A percentile compares a stretch with the other conserved stretches of the same genome.
Conservation (phyloP, 2,888 invertebrate genomes). For the Strigamia crassipes region DNA sequence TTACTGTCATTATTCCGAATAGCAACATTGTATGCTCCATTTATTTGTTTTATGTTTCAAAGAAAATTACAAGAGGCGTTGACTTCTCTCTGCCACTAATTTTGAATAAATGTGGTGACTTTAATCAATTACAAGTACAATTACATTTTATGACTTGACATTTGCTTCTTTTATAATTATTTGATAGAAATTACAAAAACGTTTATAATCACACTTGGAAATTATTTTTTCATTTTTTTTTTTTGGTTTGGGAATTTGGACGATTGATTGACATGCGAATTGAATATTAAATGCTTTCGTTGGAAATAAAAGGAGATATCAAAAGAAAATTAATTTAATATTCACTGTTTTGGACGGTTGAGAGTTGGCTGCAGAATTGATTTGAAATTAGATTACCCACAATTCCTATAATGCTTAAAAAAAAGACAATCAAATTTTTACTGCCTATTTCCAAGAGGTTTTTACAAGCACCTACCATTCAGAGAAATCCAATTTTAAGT, state of each 20-base stretch:
- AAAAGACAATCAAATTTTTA: slow-evolving; percentile 10
- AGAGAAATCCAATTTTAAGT: slow-evolving; percentile 10
- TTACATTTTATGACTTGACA: neutral
- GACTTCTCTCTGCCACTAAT: neutral
- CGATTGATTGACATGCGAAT: neutral
- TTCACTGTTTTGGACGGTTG: neutral
- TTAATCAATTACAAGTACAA: neutral
- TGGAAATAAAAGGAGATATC: neutral
- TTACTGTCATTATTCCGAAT: neutral
- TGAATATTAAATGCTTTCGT: neutral
- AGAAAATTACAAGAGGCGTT: neutral
- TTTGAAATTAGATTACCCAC: slow-evolving; percentile 3
- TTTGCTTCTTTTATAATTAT: neutral
- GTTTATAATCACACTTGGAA: too few species aligned
- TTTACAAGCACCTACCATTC: slow-evolving; percentile 3
- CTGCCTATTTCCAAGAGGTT: slow-evolving; percentile 3
- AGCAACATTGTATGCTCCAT: neutral
- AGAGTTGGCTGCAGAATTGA: neutral
- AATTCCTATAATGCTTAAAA: neutral
- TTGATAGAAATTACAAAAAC: neutral
- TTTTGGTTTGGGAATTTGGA: neutral
- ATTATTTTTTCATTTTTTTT: too few species aligned
- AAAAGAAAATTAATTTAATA: slow-evolving; percentile 10
- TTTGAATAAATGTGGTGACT: neutral
- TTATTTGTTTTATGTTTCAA: neutral